These are phyloP conservation scores for Mythimna vitellina DNA, from an alignment of 2,888 invertebrate species.

Conservation along the genomic window DNA sequence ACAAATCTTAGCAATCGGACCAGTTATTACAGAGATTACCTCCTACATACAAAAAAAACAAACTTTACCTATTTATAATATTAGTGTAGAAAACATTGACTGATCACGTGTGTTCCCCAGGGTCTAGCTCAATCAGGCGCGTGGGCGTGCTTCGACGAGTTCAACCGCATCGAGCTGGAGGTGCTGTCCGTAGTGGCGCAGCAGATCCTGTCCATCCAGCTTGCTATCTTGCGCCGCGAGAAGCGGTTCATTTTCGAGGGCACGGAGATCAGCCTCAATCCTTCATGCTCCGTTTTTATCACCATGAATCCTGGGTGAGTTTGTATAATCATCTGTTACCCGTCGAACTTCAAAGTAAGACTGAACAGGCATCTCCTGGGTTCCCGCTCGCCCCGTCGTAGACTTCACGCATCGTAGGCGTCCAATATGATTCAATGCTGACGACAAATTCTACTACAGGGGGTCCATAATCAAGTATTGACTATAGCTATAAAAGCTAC, in stretches of 20 bases:
- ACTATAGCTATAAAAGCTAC: no score
- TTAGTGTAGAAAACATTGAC: no score
- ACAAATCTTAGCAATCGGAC: no score
- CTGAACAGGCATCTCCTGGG: no score
- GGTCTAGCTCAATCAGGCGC: constrained; percentile 97
- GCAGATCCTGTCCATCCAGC: constrained; percentile 97
- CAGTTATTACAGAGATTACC: no score
- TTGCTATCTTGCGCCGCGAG: constrained; percentile 94
- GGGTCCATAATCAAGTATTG: no score
- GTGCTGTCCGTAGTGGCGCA: constrained; percentile 98
- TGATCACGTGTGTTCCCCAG: constrained; percentile 73
- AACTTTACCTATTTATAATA: no score
- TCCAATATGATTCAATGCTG: no score
- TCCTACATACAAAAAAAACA: no score
- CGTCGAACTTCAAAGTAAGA: no score
- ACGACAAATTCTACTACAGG: no score
- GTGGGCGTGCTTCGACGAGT: constrained; percentile 99
- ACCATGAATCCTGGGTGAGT: constrained; percentile 98
- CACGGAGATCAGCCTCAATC: constrained; percentile 96
- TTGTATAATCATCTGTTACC: neutral
- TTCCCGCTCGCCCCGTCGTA: neutral
- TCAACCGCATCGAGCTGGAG: constrained; percentile 97
- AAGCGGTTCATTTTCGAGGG: constrained; percentile 97
- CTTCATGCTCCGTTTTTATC: constrained; percentile 97
- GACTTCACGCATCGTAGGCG: neutral